These are phyloP conservation scores for Agrilus cyanescens DNA, from an alignment of 2,888 invertebrate species.

Conservation along the genomic window DNA sequence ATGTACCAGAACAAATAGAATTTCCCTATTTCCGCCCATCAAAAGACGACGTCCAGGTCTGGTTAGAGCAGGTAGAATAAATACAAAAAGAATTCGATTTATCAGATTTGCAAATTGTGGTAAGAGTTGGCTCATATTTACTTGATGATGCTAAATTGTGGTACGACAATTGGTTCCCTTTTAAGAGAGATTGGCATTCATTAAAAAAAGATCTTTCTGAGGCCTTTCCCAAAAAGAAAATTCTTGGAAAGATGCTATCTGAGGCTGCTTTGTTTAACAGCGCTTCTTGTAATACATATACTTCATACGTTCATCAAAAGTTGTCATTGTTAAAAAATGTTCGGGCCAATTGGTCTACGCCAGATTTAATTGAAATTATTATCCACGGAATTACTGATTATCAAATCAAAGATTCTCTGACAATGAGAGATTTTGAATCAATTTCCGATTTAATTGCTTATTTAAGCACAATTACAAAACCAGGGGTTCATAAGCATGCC, in stretches of 20 bases:
- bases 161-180: constrained; percentile 13
- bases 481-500: no score
- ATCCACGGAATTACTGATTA: constrained; percentile 14
- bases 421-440: constrained; percentile 9
- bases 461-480: constrained; percentile 9
- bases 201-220: constrained; percentile 18
- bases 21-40: not conserved
- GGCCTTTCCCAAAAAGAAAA: constrained; percentile 16
- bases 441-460: constrained; percentile 14
- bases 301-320: constrained; percentile 17
- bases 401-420: constrained; percentile 10
- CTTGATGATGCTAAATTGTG: constrained; percentile 3
- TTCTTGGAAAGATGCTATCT: constrained; percentile 13
- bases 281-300: constrained; percentile 13
- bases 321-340: constrained; percentile 13
- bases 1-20: constrained; percentile 2
- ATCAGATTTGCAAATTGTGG: constrained; percentile 3
- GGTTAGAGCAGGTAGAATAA: constrained; percentile 1
- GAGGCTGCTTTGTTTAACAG: constrained; percentile 17
- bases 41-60: not conserved
- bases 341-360: constrained; percentile 14
- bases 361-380: constrained; percentile 16
- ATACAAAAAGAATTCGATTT: constrained; percentile 6
- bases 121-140: constrained; percentile 5
- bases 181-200: constrained; percentile 12